Conservation (phyloP, 1,140 invertebrate genomes). For the Odontomachus brunneus region DNA sequence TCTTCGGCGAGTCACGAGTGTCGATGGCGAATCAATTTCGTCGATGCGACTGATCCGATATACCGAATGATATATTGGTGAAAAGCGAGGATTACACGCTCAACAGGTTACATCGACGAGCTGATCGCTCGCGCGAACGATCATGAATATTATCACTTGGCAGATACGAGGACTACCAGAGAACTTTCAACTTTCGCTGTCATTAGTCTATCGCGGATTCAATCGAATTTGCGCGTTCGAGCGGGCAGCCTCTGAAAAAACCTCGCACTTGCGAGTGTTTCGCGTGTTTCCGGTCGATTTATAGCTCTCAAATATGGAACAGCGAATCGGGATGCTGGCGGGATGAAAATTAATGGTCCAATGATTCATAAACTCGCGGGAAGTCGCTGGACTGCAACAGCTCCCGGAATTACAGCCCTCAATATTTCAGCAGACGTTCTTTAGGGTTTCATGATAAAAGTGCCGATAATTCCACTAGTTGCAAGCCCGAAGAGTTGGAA, state of each 20-base stretch:
- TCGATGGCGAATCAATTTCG: constrained; percentile 44
- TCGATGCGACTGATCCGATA: constrained; percentile 31
- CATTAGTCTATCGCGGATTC: constrained; percentile 8
- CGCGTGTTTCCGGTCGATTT: not conserved
- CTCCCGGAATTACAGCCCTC: not conserved
- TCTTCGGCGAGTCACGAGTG: constrained; percentile 8
- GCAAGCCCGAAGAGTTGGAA: not conserved
- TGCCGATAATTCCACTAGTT: no score
- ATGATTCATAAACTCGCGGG: constrained; percentile 7
- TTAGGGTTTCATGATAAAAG: not conserved
- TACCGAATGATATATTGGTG: constrained; percentile 28
- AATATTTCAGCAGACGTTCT: not conserved
- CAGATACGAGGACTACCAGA: not conserved
- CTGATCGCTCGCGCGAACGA: constrained; percentile 19
- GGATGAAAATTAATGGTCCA: not conserved
- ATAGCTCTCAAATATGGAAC: no score
- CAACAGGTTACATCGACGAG: constrained; percentile 48
- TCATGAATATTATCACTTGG: constrained; percentile 8
- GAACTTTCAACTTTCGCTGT: constrained; percentile 26
- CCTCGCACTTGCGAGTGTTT: not conserved
- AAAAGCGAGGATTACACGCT: constrained; percentile 44
- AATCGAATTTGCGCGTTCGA: not conserved
- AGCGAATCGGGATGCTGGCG: not conserved
- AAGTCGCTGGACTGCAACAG: not conserved
- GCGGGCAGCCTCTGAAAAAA: constrained; percentile 1